Conservation (phyloP, 1,140 invertebrate genomes). For the Pachyrhynchus sulphureomaculatus region DNA sequence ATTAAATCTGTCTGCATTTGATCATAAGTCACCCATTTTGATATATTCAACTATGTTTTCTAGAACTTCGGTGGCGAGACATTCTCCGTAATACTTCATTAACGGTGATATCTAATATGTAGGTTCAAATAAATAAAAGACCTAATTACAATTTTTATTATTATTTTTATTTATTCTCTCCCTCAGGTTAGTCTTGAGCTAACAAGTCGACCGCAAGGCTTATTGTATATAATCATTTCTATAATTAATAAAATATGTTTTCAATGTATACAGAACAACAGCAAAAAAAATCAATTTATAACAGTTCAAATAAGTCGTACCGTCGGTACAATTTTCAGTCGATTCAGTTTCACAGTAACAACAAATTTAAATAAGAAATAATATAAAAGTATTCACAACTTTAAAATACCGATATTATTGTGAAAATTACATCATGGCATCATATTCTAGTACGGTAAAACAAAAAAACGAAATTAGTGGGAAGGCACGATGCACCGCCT, state of each 20-base stretch:
- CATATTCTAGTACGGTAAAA: slow-evolving; percentile 44
- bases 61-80: too few species aligned
- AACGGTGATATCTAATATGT: too few species aligned
- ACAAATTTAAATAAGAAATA: slow-evolving; percentile 12
- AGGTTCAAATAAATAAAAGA: too few species aligned
- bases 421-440: slow-evolving; percentile 20
- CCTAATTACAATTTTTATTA: slow-evolving; percentile 31
- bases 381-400: slow-evolving; percentile 25
- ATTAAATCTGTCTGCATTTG: too few species aligned
- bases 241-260: slow-evolving; percentile 27
- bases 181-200: slow-evolving; percentile 51
- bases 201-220: slow-evolving; percentile 50
- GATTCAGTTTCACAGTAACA: slow-evolving; percentile 1
- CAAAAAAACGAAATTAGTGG: slow-evolving; percentile 46
- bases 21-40: too few species aligned
- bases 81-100: too few species aligned
- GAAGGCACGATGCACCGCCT: slow-evolving; percentile 49
- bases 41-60: too few species aligned
- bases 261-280: slow-evolving; percentile 39
- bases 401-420: slow-evolving; percentile 19
- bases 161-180: slow-evolving; percentile 47
- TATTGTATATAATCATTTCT: slow-evolving; percentile 37
- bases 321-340: slow-evolving; percentile 18
- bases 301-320: slow-evolving; percentile 35
- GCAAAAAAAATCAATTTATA: slow-evolving; percentile 39